Evolutionary conservation across 2,113 vertebrate genomes (phyloP).

Genomic region (Nerophis lumbriciformis): DNA sequence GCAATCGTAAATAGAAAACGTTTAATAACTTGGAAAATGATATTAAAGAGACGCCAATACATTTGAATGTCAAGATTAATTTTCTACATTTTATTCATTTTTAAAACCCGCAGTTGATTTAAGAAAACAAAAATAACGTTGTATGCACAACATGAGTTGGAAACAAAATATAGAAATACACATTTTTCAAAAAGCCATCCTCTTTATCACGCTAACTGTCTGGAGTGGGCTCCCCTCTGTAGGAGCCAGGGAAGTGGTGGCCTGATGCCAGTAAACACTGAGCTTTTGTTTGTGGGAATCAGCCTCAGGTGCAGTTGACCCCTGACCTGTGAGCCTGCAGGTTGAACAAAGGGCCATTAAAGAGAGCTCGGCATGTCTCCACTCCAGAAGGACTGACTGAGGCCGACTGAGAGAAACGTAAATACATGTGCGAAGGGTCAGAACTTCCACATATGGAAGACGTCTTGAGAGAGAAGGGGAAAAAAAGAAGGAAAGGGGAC

Average conservation of each 20-base stretch:
- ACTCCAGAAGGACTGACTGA: constrained; percentile 39
- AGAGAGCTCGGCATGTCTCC: constrained; percentile 48
- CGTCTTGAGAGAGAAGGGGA: neutral
- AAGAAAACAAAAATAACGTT: no score
- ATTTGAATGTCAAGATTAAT: no score
- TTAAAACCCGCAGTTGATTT: no score
- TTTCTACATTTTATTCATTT: no score
- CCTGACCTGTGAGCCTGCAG: constrained; percentile 67
- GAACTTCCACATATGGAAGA: constrained; percentile 1
- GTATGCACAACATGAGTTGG: no score
- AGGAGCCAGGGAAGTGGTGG: constrained; percentile 61
- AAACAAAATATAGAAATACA: no score
- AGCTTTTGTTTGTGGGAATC: constrained; percentile 73
- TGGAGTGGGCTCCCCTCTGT: constrained; percentile 5
- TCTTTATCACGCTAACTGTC: neutral
- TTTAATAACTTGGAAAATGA: no score
- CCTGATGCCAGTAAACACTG: constrained; percentile 63
- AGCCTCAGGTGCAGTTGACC: constrained; percentile 77
- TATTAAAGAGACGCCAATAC: no score
- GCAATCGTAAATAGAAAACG: no score
- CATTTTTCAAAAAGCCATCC: constrained; percentile 4
- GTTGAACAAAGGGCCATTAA: constrained; percentile 75
- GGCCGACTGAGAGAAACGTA: constrained; percentile 20
- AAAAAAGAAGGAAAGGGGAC: neutral
- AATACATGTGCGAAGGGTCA: constrained; percentile 18